Evolutionary conservation across 2,113 vertebrate species (phyloP).

Genomic region (Perca flavescens): DNA sequence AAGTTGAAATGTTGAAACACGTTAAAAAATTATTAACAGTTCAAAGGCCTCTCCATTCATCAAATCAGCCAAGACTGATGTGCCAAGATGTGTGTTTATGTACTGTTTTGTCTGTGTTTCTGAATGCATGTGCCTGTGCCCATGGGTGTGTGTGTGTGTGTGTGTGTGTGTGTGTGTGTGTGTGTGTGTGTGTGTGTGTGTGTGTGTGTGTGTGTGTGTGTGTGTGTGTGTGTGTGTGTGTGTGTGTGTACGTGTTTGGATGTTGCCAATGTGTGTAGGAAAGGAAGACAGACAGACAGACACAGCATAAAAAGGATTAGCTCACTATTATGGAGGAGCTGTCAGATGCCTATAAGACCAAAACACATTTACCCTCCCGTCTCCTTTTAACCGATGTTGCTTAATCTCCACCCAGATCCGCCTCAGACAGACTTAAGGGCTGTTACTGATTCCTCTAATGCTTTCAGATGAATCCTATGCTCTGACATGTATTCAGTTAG

Average conservation of each 20-base stretch:
- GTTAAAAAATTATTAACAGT: conserved; percentile 51
- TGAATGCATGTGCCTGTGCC: conserved; percentile 12
- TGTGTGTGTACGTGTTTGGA: conserved; percentile 35
- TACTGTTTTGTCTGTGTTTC: conserved; percentile 10
- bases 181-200: background rate
- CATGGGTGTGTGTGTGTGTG: background rate
- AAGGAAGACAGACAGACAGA: conserved; percentile 35
- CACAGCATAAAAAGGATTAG: conserved; percentile 77
- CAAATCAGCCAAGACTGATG: conserved; percentile 19
- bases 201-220: background rate
- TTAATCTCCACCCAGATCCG: conserved; percentile 76
- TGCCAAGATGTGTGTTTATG: background rate
- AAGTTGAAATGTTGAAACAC: conserved; percentile 48
- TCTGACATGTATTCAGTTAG: conserved; percentile 64
- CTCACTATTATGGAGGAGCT: conserved; percentile 72
- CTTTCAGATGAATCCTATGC: conserved; percentile 66
- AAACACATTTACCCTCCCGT: conserved; percentile 72
- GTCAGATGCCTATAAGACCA: conserved; percentile 75
- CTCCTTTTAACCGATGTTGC: conserved; percentile 68
- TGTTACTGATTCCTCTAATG: conserved; percentile 76
- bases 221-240: background rate
- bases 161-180: background rate
- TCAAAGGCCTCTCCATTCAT: conserved; percentile 42
- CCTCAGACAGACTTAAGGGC: conserved; percentile 71
- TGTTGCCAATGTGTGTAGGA: conserved; percentile 52